Evolutionary conservation across 1,140 invertebrate species (phyloP).

Genomic region (Ptiloglossa arizonensis): DNA sequence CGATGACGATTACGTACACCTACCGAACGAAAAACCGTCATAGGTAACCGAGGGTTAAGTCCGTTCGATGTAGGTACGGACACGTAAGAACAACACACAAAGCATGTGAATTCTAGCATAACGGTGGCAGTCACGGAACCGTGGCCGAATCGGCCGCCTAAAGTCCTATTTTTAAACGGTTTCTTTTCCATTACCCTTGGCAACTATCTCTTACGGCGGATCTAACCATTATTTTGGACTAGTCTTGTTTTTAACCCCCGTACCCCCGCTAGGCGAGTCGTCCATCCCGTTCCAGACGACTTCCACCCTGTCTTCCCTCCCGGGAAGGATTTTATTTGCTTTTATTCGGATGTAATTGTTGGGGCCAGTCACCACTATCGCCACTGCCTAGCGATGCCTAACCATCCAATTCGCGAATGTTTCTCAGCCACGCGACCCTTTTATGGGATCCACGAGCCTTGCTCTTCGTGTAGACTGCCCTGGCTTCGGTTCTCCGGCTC

Average conservation of each 20-base stretch:
- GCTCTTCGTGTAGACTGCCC: constrained; percentile 42
- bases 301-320: constrained; percentile 20
- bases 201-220: constrained; percentile 78
- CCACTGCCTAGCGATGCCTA: constrained; percentile 73
- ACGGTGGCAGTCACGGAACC: constrained; percentile 79
- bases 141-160: constrained; percentile 62
- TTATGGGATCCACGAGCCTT: constrained; percentile 62
- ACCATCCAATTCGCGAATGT: constrained; percentile 79
- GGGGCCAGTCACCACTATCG: constrained; percentile 81
- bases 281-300: constrained; percentile 55
- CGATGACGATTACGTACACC: constrained; percentile 37
- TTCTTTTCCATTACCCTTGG: constrained; percentile 79
- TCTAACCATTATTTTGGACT: constrained; percentile 81
- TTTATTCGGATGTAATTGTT: constrained; percentile 81
- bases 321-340: constrained; percentile 75
- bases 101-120: constrained; percentile 66
- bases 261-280: constrained; percentile 30
- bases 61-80: constrained; percentile 37
- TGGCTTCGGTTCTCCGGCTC: constrained; percentile 25
- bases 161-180: constrained; percentile 79
- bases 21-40: neutral
- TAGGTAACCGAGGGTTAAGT: constrained; percentile 11
- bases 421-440: constrained; percentile 78
- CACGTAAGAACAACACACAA: constrained; percentile 55
- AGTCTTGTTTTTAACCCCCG: constrained; percentile 76